A percentile compares a stretch with the other conserved stretches of the same genome.
These are phyloP conservation scores for Garra rufa DNA, from an alignment of 2,113 vertebrate species.

Conservation along the genomic window DNA sequence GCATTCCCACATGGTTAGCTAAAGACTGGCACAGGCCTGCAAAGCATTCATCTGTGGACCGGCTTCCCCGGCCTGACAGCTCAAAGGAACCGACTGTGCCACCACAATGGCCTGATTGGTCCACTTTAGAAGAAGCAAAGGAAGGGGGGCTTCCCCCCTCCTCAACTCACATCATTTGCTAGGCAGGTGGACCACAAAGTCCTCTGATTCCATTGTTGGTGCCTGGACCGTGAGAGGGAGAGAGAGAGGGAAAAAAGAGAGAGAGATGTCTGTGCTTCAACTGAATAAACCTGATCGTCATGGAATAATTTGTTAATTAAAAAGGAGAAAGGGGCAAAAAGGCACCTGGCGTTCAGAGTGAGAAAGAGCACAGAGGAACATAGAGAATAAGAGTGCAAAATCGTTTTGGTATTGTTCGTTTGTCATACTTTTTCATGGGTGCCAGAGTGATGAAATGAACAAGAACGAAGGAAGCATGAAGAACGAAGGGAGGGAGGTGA, in stretches of 20 bases:
- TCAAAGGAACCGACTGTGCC: constrained; percentile 98
- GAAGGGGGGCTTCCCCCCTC: constrained; percentile 73
- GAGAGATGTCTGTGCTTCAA: constrained; percentile 84
- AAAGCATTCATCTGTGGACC: constrained; percentile 92
- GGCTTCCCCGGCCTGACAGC: constrained; percentile 94
- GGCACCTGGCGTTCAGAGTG: constrained; percentile 79
- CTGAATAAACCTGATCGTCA: constrained; percentile 95
- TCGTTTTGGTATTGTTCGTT: constrained; percentile 6
- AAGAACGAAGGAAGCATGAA: background rate
- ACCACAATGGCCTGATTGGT: constrained; percentile 99
- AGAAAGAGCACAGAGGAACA: constrained; percentile 74
- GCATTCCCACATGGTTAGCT: constrained; percentile 95
- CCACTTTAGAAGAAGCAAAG: constrained; percentile 84
- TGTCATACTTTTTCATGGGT: background rate
- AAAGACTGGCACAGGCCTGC: constrained; percentile 95
- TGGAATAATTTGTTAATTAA: constrained; percentile 95
- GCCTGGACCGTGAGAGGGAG: constrained; percentile 68
- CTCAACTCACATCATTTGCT: constrained; percentile 91
- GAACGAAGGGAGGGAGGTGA: background rate
- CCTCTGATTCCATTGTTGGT: constrained; percentile 98
- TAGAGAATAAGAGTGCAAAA: constrained; percentile 39
- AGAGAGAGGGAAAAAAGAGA: constrained; percentile 52
- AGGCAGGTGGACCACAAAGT: constrained; percentile 99
- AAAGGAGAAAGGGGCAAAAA: constrained; percentile 44
- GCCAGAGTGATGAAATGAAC: constrained; percentile 66